Evolutionary conservation across 2,888 invertebrate genomes (phyloP).

Genomic region (Drosophila nigricruria): DNA sequence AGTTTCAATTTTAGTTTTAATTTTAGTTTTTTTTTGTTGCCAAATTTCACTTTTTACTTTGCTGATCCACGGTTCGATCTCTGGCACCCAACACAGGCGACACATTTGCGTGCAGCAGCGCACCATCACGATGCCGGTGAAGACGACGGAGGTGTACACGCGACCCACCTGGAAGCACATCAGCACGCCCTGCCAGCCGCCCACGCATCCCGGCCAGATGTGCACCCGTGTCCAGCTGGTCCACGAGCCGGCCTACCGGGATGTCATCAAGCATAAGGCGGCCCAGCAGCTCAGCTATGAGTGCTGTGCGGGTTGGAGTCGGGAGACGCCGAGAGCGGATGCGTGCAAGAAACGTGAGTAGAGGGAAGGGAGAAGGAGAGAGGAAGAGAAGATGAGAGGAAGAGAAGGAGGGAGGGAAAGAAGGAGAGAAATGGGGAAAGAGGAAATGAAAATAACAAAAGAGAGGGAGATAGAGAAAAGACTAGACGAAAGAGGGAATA

Average conservation of each 20-base stretch:
- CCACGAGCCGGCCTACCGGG: slow-evolving; percentile 86
- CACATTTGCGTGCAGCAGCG: slow-evolving; percentile 87
- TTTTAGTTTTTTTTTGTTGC: neutral
- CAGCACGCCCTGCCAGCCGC: slow-evolving; percentile 85
- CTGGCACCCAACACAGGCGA: slow-evolving; percentile 84
- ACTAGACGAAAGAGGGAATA: neutral
- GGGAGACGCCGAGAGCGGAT: slow-evolving; percentile 86
- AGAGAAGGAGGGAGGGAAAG: neutral
- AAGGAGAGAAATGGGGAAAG: neutral
- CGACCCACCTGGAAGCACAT: slow-evolving; percentile 87
- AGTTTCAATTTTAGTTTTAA: slow-evolving; percentile 49
- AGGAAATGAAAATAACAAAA: neutral
- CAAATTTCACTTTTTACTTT: slow-evolving; percentile 14
- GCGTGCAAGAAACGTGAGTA: slow-evolving; percentile 88
- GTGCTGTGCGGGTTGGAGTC: slow-evolving; percentile 89
- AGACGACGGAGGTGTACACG: slow-evolving; percentile 86
- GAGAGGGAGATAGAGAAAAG: neutral
- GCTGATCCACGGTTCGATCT: slow-evolving; percentile 24
- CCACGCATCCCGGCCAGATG: slow-evolving; percentile 85
- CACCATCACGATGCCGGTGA: slow-evolving; percentile 86
- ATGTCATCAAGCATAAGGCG: slow-evolving; percentile 85
- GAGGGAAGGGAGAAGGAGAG: neutral
- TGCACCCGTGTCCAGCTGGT: slow-evolving; percentile 87
- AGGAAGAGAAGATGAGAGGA: neutral
- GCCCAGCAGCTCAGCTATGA: slow-evolving; percentile 86